Conservation (phyloP, 2,888 invertebrate species). For the Drosophila demipolita region DNA sequence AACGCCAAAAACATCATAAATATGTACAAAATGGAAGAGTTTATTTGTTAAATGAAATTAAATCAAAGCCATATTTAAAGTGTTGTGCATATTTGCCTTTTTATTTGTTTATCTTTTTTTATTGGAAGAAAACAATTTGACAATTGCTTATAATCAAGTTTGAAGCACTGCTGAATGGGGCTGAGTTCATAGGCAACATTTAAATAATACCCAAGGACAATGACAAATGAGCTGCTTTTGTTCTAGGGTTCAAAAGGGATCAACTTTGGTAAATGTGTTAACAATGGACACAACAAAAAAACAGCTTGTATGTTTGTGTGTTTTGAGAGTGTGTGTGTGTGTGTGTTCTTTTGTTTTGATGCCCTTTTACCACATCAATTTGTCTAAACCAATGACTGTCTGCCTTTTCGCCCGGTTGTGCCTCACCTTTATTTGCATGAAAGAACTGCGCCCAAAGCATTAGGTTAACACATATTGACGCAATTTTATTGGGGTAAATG, state of each 20-base stretch:
- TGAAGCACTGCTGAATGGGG: conserved; percentile 33
- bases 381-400: conserved; percentile 63
- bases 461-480: conserved; percentile 31
- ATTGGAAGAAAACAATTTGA: conserved; percentile 33
- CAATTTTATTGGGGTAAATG: conserved; percentile 10
- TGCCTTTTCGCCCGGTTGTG: conserved; percentile 8
- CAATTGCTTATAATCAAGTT: conserved; percentile 52
- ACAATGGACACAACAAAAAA: conserved; percentile 51
- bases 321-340: conserved; percentile 5
- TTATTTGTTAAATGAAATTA: conserved; percentile 24
- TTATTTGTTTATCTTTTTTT: not conserved
- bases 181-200: conserved; percentile 52
- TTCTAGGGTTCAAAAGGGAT: conserved; percentile 55
- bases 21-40: conserved; percentile 29
- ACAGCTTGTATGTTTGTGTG: conserved; percentile 12
- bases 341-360: conserved; percentile 44
- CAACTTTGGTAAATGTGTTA: conserved; percentile 60
- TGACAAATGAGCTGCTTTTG: conserved; percentile 67
- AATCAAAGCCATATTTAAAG: conserved; percentile 34
- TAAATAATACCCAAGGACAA: conserved; percentile 57
- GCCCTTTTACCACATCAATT: conserved; percentile 64
- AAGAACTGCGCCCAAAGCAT: conserved; percentile 31
- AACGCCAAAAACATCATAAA: conserved; percentile 71
- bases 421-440: conserved; percentile 45
- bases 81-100: conserved; percentile 6